Conservation (phyloP, 2,797 vertebrate genomes). For the Bufotes viridis region DNA sequence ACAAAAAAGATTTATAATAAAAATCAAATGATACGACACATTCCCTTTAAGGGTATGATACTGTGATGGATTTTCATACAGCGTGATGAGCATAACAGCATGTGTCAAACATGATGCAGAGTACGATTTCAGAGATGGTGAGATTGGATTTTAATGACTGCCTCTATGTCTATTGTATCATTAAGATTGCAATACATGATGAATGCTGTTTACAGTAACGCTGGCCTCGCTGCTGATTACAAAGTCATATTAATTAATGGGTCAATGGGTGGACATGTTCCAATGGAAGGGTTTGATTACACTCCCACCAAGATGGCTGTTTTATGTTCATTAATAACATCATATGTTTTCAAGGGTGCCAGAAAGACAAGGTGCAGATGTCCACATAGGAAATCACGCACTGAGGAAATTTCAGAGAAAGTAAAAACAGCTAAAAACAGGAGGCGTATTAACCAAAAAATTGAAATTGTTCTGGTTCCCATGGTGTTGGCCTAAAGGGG, state of each 20-base stretch:
- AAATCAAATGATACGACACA: background rate
- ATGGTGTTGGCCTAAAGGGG: background rate
- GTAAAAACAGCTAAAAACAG: background rate
- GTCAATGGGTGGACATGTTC: slow-evolving; percentile 15
- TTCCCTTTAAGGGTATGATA: background rate
- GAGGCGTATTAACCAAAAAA: background rate
- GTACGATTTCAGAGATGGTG: background rate
- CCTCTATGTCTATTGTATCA: slow-evolving; percentile 10
- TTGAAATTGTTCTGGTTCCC: background rate
- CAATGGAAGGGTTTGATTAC: background rate
- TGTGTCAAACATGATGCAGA: background rate
- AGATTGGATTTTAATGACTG: slow-evolving; percentile 29
- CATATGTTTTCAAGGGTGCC: slow-evolving; percentile 46
- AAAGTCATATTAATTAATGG: slow-evolving; percentile 44
- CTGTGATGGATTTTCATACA: background rate
- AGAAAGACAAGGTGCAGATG: slow-evolving; percentile 56
- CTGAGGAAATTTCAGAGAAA: background rate
- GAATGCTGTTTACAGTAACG: slow-evolving; percentile 29
- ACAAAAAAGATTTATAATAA: too few relatives aligned
- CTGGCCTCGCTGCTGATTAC: slow-evolving; percentile 32
- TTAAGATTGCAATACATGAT: slow-evolving; percentile 17
- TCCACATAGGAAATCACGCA: slow-evolving; percentile 21
- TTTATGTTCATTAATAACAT: background rate
- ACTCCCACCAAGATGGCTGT: background rate
- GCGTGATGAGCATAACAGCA: background rate